A percentile compares a stretch with the other conserved stretches of the same genome.
Conservation (phyloP, 1,140 invertebrate genomes). For the Agraylea sexmaculata region DNA sequence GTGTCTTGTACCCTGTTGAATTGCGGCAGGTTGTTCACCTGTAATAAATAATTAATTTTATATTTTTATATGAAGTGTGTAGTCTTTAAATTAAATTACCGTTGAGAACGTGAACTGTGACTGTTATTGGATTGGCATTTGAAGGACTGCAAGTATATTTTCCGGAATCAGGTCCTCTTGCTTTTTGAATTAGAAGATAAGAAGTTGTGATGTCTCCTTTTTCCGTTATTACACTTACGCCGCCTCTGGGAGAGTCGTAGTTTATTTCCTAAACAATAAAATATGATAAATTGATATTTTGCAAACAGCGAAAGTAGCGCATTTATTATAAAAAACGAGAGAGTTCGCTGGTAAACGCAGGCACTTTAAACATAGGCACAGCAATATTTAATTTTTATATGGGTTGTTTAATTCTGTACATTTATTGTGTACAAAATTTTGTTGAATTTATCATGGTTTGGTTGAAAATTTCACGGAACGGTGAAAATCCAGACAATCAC, state of each 20-base stretch:
- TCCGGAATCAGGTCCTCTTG: slow-evolving; percentile 52
- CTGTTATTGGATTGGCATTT: slow-evolving; percentile 54
- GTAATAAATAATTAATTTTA: slow-evolving; percentile 15
- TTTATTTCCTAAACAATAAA: slow-evolving; percentile 69
- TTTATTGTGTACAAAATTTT: no score
- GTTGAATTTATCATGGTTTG: no score
- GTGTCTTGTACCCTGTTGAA: slow-evolving; percentile 20
- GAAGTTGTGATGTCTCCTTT: slow-evolving; percentile 60
- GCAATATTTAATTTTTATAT: no score
- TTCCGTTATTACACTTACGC: slow-evolving; percentile 61
- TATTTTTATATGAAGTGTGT: not conserved
- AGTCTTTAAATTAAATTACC: slow-evolving; percentile 35
- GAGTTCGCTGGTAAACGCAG: no score
- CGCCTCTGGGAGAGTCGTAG: slow-evolving; percentile 61
- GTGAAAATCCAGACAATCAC: no score
- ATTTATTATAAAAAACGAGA: no score
- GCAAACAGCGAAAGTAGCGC: no score
- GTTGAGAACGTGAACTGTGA: slow-evolving; percentile 58
- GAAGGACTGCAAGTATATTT: slow-evolving; percentile 61
- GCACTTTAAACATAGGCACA: no score
- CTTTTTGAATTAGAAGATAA: slow-evolving; percentile 56
- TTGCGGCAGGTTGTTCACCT: slow-evolving; percentile 33
- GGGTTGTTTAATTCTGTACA: no score
- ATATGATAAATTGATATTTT: no score
- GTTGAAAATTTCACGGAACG: no score